phyloP scores from a whole-genome alignment of 30 jellyfish, hydroid and myxozoan genomes.

The Haliclystus octoradiatus region DNA sequence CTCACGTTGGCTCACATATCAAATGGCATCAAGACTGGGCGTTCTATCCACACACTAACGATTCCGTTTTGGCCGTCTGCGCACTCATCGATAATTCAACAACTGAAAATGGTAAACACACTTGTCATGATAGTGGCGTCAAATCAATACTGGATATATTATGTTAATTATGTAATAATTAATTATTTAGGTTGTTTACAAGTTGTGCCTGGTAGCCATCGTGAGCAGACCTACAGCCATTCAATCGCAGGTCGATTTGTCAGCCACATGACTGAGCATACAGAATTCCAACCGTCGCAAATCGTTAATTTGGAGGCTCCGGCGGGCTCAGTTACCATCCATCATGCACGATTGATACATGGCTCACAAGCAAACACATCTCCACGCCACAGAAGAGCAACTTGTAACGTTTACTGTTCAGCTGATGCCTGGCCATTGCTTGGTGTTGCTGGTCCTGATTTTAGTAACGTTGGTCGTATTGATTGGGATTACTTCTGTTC shows the following conservation, averaged over 20 bases:
- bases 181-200: constrained; percentile 35
- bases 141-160: background rate
- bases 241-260: constrained; percentile 19
- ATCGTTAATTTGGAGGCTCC: constrained; percentile 50
- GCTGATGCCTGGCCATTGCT: constrained; percentile 85
- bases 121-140: background rate
- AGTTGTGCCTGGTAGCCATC: constrained; percentile 55
- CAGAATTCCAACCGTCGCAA: constrained; percentile 20
- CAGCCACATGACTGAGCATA: constrained; percentile 38
- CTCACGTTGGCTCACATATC: constrained; percentile 59
- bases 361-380: constrained; percentile 67
- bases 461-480: constrained; percentile 42
- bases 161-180: too few species aligned
- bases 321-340: constrained; percentile 62
- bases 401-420: constrained; percentile 44
- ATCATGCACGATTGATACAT: constrained; percentile 49
- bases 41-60: constrained; percentile 83
- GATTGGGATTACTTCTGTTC: constrained; percentile 39
- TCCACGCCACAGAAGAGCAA: constrained; percentile 25
- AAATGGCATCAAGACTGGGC: constrained; percentile 99
- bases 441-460: constrained; percentile 65
- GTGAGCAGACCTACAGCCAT: constrained; percentile 54
- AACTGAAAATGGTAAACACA: constrained; percentile 46
- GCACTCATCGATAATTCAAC: constrained; percentile 49
- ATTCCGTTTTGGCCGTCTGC: constrained; percentile 71